These are phyloP conservation scores for Apodemia zela DNA, from an alignment of 2,888 invertebrate species.

Conservation along the genomic window DNA sequence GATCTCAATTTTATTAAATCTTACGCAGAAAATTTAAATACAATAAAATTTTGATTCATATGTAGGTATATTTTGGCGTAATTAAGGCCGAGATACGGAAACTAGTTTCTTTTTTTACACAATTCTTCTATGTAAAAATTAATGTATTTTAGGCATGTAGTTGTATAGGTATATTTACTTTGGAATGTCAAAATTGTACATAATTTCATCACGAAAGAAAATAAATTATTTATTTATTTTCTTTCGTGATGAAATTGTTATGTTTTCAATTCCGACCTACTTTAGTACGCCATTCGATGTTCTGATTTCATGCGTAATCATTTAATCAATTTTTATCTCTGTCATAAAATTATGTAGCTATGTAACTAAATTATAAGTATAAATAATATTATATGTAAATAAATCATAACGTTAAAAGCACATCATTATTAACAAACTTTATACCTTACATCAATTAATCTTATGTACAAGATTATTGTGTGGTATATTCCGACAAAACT, in stretches of 20 bases:
- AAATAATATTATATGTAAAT: too few species aligned
- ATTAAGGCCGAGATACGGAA: background rate
- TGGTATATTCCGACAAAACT: slow-evolving; percentile 35
- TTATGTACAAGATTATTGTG: slow-evolving; percentile 19
- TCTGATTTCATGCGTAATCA: too few species aligned
- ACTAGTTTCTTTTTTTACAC: background rate
- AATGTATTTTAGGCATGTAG: background rate
- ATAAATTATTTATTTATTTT: too few species aligned
- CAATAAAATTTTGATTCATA: background rate
- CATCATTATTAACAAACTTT: slow-evolving; percentile 1
- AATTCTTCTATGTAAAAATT: background rate
- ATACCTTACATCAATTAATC: slow-evolving; percentile 16
- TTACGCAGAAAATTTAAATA: background rate
- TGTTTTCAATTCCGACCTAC: too few species aligned
- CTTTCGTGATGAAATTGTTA: too few species aligned
- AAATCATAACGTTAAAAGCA: too few species aligned
- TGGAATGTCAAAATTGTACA: slow-evolving; percentile 6
- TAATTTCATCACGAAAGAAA: background rate
- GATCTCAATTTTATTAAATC: background rate
- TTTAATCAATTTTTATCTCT: too few species aligned
- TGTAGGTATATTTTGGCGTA: background rate
- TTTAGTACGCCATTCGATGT: too few species aligned
- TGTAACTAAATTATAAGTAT: too few species aligned
- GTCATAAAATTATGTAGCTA: too few species aligned
- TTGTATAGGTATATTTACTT: background rate